phyloP scores from a whole-genome alignment of 2,113 vertebrate species.

The Bagarius yarrelli region DNA sequence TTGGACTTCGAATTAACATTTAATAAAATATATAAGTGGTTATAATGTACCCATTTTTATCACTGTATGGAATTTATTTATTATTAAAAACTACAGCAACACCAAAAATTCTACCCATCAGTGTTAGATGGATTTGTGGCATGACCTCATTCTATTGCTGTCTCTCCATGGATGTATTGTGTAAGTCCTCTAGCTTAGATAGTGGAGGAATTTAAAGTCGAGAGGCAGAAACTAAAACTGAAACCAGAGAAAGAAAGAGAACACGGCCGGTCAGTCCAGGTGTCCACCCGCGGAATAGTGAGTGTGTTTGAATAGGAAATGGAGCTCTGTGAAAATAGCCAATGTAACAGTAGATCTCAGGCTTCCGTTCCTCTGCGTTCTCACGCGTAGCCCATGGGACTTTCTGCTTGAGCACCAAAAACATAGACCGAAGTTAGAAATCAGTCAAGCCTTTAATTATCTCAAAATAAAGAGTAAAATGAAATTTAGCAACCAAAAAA shows the following conservation, averaged over 20 bases:
- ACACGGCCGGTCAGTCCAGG: slow-evolving; percentile 41
- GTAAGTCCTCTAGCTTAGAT: slow-evolving; percentile 33
- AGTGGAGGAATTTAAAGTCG: slow-evolving; percentile 36
- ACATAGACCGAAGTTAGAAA: background rate
- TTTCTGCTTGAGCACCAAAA: slow-evolving; percentile 4
- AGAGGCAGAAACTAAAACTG: slow-evolving; percentile 50
- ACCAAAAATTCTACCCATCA: background rate
- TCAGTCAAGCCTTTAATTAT: background rate
- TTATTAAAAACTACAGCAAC: too few species aligned
- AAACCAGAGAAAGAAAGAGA: slow-evolving; percentile 56
- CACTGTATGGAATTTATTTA: background rate
- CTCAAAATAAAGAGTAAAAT: slow-evolving; percentile 43
- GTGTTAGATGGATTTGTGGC: background rate
- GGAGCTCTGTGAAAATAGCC: slow-evolving; percentile 45
- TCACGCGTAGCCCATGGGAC: slow-evolving; percentile 19
- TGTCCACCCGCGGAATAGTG: slow-evolving; percentile 40
- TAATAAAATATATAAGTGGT: background rate
- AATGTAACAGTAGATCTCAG: slow-evolving; percentile 47
- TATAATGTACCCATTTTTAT: background rate
- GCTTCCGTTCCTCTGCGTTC: slow-evolving; percentile 43
- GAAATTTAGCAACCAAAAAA: slow-evolving; percentile 44
- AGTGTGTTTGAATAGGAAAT: slow-evolving; percentile 48
- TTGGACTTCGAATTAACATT: background rate
- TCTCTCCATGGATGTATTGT: slow-evolving; percentile 36
- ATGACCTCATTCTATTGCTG: slow-evolving; percentile 26